phyloP scores from a whole-genome alignment of 1,140 invertebrate genomes.

The Leptestheria dahalacensis region DNA sequence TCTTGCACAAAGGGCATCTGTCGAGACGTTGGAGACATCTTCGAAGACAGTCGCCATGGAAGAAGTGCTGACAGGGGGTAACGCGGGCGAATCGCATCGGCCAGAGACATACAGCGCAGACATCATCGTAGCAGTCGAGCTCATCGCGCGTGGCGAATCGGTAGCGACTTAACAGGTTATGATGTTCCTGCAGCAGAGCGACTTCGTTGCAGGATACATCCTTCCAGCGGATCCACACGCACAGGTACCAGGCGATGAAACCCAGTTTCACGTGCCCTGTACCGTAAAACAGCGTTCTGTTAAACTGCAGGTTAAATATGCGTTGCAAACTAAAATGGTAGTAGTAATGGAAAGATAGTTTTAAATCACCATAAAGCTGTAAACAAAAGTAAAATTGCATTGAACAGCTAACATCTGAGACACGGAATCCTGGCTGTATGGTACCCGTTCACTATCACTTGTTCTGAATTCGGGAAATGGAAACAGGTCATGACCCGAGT shows the following conservation, averaged over 20 bases:
- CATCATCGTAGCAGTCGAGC: constrained; percentile 48
- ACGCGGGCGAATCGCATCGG: constrained; percentile 47
- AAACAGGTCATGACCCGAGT: no score
- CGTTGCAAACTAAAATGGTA: no score
- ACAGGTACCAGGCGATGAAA: constrained; percentile 43
- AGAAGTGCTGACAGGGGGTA: constrained; percentile 58
- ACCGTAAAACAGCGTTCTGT: no score
- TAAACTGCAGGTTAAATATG: no score
- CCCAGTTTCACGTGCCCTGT: constrained; percentile 41
- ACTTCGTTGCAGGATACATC: constrained; percentile 41
- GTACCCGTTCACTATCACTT: no score
- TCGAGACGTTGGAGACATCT: constrained; percentile 48
- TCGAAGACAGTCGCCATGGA: constrained; percentile 55
- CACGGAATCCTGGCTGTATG: no score
- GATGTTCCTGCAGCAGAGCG: constrained; percentile 37
- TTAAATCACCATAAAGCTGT: no score
- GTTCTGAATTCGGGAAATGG: no score
- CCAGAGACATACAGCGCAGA: constrained; percentile 56
- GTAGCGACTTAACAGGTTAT: constrained; percentile 34
- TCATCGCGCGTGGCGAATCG: constrained; percentile 46
- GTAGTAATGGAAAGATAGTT: no score
- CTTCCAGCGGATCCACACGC: constrained; percentile 46
- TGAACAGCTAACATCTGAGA: no score
- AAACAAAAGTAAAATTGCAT: no score
- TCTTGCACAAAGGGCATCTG: constrained; percentile 53